A percentile compares a stretch with the other conserved stretches of the same genome.
Evolutionary conservation across 1,140 invertebrate genomes (phyloP).

Genomic region (Cherax destructor): DNA sequence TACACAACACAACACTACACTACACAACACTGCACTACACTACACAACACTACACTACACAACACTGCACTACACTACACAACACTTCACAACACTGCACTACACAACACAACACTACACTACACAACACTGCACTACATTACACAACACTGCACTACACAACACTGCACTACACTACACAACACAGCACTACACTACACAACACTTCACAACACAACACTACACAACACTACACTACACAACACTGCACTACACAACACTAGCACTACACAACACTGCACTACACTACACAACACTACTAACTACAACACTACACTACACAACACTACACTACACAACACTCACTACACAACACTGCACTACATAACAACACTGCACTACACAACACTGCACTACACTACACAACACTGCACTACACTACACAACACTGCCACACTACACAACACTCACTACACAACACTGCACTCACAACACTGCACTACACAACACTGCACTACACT

Average conservation of each 20-base stretch:
- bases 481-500: too few relatives aligned
- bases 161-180: slow-evolving; percentile 70
- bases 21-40: slow-evolving; percentile 70
- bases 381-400: too few relatives aligned
- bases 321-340: slow-evolving; percentile 66
- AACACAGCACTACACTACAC: slow-evolving; percentile 72
- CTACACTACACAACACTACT: too few relatives aligned
- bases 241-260: too few relatives aligned
- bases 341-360: slow-evolving; percentile 63
- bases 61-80: slow-evolving; percentile 66
- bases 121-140: slow-evolving; percentile 71
- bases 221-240: slow-evolving; percentile 70
- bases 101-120: slow-evolving; percentile 71
- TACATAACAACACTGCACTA: slow-evolving; percentile 5
- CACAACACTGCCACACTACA: slow-evolving; percentile 9
- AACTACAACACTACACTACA: slow-evolving; percentile 51
- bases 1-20: slow-evolving; percentile 71
- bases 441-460: too few relatives aligned
- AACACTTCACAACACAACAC: slow-evolving; percentile 69
- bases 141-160: slow-evolving; percentile 72
- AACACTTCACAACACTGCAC: slow-evolving; percentile 70
- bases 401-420: too few relatives aligned
- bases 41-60: slow-evolving; percentile 68
- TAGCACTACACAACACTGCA: too few relatives aligned
- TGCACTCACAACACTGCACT: too few relatives aligned